Evolutionary conservation across 2,888 invertebrate species (phyloP).

Genomic region (Drosophila formosana): DNA sequence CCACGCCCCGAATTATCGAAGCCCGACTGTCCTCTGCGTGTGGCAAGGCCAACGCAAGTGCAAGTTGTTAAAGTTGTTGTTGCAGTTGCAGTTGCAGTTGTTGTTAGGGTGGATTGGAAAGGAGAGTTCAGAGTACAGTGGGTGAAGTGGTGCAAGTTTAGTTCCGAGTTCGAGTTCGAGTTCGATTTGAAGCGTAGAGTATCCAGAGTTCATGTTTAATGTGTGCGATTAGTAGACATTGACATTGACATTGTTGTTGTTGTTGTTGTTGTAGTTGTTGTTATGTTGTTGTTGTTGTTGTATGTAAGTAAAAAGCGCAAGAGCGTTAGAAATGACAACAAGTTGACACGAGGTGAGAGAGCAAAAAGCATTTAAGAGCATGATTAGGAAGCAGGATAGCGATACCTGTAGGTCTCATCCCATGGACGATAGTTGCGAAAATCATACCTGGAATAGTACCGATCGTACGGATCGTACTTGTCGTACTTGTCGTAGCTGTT

Average conservation of each 20-base stretch:
- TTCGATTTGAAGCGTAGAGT: slow-evolving; percentile 39
- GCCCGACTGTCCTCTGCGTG: slow-evolving; percentile 87
- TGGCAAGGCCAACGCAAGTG: neutral
- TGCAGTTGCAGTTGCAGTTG: slow-evolving; percentile 48
- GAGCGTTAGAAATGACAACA: slow-evolving; percentile 48
- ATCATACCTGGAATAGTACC: slow-evolving; percentile 84
- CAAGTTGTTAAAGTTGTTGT: slow-evolving; percentile 7
- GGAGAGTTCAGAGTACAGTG: slow-evolving; percentile 17
- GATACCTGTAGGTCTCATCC: slow-evolving; percentile 85
- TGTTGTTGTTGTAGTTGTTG: slow-evolving; percentile 43
- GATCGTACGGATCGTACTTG: slow-evolving; percentile 83
- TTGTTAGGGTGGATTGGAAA: slow-evolving; percentile 37
- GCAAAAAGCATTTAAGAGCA: slow-evolving; percentile 6
- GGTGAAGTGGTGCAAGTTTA: slow-evolving; percentile 51
- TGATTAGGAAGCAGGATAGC: slow-evolving; percentile 42
- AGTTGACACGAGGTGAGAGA: slow-evolving; percentile 15
- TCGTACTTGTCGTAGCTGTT: slow-evolving; percentile 74
- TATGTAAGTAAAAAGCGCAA: slow-evolving; percentile 78
- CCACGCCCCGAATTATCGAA: slow-evolving; percentile 88
- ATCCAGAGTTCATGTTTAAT: slow-evolving; percentile 67
- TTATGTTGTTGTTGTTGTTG: slow-evolving; percentile 56
- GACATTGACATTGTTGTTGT: slow-evolving; percentile 40
- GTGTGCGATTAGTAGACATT: slow-evolving; percentile 55
- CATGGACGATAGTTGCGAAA: slow-evolving; percentile 84
- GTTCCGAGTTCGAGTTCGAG: slow-evolving; percentile 15